These are phyloP conservation scores for Pocillopora verrucosa DNA, from an alignment of 64 coral and sea anemone species.

Conservation along the genomic window DNA sequence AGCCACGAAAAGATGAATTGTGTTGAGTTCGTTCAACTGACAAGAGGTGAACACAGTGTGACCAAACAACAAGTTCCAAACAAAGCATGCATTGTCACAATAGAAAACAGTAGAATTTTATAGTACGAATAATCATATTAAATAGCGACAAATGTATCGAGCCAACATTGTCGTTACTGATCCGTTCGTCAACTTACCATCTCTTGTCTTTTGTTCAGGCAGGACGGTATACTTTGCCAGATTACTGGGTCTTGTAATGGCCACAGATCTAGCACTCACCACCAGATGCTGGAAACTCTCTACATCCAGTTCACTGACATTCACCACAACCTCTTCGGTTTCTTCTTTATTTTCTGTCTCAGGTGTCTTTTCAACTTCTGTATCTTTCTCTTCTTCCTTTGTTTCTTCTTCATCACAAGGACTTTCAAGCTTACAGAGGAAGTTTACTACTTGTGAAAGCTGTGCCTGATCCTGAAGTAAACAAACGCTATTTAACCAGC, in stretches of 20 bases:
- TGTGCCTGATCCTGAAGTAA: conserved; percentile 87
- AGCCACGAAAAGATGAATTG: no score
- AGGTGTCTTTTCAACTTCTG: background rate
- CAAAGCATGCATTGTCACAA: no score
- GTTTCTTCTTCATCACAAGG: background rate
- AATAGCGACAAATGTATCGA: no score
- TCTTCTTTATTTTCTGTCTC: conserved; percentile 31
- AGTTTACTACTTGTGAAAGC: conserved; percentile 72
- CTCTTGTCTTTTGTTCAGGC: conserved; percentile 26
- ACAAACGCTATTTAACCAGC: background rate
- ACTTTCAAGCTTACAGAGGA: conserved; percentile 34
- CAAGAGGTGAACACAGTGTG: no score
- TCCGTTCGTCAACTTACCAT: background rate
- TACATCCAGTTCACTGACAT: conserved; percentile 62
- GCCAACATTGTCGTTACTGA: no score
- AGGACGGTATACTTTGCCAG: conserved; percentile 79
- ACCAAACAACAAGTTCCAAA: no score
- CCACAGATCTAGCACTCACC: conserved; percentile 92
- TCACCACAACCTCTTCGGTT: conserved; percentile 6
- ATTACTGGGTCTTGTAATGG: conserved; percentile 86
- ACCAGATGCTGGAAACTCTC: conserved; percentile 93
- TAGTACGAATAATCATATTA: background rate
- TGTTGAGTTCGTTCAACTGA: no score
- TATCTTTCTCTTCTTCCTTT: background rate
- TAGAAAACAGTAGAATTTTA: background rate